Percentiles rank a stretch among this genome's conserved stretches.
Conservation (phyloP, 2,797 vertebrate genomes). For the Mionectes olivaceus region DNA sequence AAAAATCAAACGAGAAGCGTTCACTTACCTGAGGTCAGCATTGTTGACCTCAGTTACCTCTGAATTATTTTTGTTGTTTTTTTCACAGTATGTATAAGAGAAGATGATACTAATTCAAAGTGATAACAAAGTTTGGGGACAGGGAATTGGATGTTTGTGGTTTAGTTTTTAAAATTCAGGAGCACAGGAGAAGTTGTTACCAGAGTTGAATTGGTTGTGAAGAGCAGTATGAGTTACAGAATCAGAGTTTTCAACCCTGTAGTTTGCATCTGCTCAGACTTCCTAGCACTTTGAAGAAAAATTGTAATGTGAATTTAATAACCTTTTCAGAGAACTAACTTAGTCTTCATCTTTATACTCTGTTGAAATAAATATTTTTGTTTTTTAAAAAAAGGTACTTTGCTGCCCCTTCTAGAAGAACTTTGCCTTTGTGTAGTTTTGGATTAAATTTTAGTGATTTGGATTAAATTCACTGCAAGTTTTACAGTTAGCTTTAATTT, state of each 20-base stretch:
- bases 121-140: background rate
- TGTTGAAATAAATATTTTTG: background rate
- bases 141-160: background rate
- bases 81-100: background rate
- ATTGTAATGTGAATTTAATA: background rate
- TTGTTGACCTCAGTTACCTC: background rate
- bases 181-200: background rate
- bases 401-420: background rate
- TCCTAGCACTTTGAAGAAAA: background rate
- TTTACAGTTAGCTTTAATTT: background rate
- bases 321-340: background rate
- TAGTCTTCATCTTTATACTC: background rate
- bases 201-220: background rate
- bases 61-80: background rate
- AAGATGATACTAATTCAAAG: background rate
- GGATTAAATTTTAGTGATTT: background rate
- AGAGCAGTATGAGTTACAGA: background rate
- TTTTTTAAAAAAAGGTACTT: fast-evolving
- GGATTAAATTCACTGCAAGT: background rate
- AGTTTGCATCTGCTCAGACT: background rate
- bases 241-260: background rate
- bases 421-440: background rate
- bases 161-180: background rate
- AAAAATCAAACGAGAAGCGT: background rate
- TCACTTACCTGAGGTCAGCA: background rate